Evolutionary conservation across 2,888 invertebrate genomes (phyloP), one percentile per base, ranked within the genome.

Genomic region (Mythimna ferrago): DNA sequence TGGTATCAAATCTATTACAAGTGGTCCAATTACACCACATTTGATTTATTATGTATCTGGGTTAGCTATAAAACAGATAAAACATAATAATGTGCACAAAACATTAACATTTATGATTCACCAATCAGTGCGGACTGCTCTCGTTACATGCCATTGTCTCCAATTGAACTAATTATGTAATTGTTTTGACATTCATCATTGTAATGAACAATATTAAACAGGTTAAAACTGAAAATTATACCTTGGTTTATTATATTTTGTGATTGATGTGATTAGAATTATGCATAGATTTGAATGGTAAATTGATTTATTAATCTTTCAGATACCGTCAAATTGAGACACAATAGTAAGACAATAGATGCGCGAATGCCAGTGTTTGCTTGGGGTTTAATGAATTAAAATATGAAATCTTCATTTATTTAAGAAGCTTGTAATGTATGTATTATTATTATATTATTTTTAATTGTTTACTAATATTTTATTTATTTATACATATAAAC

Each of bases 81-180:
- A 51, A 35, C 6, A 54, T 68, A 61, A 54, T 77, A 56, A 91
- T 89, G 85, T 84, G 73, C 81, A 83, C 60, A 79, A 81, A 85
- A 86, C 86, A 77, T 81, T 76, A 82, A 86, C 80, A 89, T 91
- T 74, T 64, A 75, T 94, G 94, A 94, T 88, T 94, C 95, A 94
- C 88, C 92, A 93, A 92, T 93, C 90, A 85, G 80, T 84, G 90
- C 90, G 92, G 87, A 93, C 93, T 93, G 92, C 84, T 90, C 90
- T 86, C 81, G 89, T 90, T 92, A 89, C 90, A 89, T 88, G 87
- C 84, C 86, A 93, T 92, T 94, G 92, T 88, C 85, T 89, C 87
- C 93, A 94, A 94, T 94, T 95, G 91, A 91, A 89, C 90, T 89
- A 92, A 90, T 87, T 87, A 86, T 83, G 85, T 89, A 91, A 92